phyloP scores from a whole-genome alignment of 2,888 invertebrate genomes.

The Cyclophora albipunctata region DNA sequence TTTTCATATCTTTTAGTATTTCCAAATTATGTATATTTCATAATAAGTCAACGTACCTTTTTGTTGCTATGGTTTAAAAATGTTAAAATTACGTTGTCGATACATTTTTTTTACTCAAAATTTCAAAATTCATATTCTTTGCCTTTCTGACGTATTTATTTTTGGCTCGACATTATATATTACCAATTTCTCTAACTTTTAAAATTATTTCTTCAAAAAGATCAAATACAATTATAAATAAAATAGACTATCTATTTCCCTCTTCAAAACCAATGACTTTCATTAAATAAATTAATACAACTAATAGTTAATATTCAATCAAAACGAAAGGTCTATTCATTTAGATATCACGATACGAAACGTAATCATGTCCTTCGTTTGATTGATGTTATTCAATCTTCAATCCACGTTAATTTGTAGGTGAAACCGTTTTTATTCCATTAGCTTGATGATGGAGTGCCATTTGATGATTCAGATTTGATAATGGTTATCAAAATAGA shows the following conservation, averaged over 20 bases:
- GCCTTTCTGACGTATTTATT: no score
- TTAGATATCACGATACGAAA: conserved; percentile 65
- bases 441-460: conserved; percentile 37
- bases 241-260: no score
- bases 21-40: no score
- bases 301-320: conserved; percentile 58
- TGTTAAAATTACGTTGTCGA: neutral
- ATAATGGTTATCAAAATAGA: neutral
- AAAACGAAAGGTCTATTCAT: conserved; percentile 63
- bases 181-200: no score
- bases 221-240: no score
- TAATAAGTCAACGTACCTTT: conserved; percentile 11
- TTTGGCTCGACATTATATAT: no score
- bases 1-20: no score
- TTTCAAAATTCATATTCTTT: no score
- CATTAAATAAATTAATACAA: no score
- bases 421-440: conserved; percentile 39
- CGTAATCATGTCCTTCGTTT: conserved; percentile 64
- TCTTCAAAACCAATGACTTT: no score
- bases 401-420: conserved; percentile 53
- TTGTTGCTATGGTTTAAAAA: conserved; percentile 19
- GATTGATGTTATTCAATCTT: conserved; percentile 61
- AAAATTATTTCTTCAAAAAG: no score
- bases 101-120: no score
- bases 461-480: conserved; percentile 2